Evolutionary conservation across 2,888 invertebrate species (phyloP), one percentile per base, ranked within the genome.

Genomic region (Dryobota labecula): DNA sequence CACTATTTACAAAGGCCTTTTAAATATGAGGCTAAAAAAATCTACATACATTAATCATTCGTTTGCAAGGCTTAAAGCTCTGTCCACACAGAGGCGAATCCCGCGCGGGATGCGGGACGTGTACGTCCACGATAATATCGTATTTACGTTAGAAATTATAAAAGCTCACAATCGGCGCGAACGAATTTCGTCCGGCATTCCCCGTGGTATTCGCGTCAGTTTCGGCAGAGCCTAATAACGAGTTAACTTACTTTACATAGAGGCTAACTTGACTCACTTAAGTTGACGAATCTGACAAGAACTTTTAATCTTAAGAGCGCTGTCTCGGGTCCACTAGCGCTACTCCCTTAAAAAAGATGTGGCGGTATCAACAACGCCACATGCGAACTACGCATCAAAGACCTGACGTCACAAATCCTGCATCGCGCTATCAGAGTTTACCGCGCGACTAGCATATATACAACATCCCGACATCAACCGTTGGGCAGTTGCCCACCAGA

Each of bases 1-100:
- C 20, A 18, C 4, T 53, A 24, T 58, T 41, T 0, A 41, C 18
- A 24, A 61, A 24, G 7, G 24, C 41, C n/a, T 51, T 30, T 43
- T 36, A 2, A 38, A 68, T 41, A 68, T 69, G 70, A 70, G 70
- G 70, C 70, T 69, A 56, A 33, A 56, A 45, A 30, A 8, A 24
- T 7, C 15, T 27, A 18, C 2, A 45, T 27, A 58, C 15, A 36
- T 20, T 2, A n/a, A 15, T 61, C 4, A 47, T 62, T 47, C 15
- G 15, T 47, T 15, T 38, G 9, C 4, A n/a, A 11, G 8, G 47
- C 43, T 41, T 38, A 18, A 9, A n/a, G 41, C 27, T 30, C 2
- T 60, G 60, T 20, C 7, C 13, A 20, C 18, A 41, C 38, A 38
- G 57, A 18, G 1, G 9, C 11, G 9, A 38, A 58, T 38, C 38